These are phyloP conservation scores for Pongo abelii DNA, from an alignment of 2,113 vertebrate genomes.

Conservation along the genomic window DNA sequence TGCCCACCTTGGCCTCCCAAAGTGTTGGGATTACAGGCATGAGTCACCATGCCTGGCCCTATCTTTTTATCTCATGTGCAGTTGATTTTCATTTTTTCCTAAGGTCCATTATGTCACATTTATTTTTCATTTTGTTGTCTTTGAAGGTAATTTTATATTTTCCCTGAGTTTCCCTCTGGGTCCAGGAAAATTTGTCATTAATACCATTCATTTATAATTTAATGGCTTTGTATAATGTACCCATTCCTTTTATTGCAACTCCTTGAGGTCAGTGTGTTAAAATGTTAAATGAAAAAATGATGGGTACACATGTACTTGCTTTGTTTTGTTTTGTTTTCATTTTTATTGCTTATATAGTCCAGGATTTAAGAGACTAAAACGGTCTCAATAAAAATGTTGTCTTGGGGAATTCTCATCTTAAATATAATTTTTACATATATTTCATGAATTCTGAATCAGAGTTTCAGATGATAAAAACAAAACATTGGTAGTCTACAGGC, in stretches of 20 bases:
- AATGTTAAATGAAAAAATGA: neutral
- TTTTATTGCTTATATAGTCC: neutral
- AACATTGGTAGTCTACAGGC: neutral
- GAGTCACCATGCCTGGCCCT: too few species aligned
- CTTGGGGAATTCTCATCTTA: neutral
- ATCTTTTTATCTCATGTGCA: neutral
- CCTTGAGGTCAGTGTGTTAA: neutral
- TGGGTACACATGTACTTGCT: neutral
- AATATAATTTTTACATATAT: neutral
- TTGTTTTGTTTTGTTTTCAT: neutral
- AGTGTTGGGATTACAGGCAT: too few species aligned
- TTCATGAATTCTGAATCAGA: neutral
- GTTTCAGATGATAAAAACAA: neutral
- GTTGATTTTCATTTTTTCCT: neutral
- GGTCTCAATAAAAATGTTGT: neutral
- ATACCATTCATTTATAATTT: conserved; percentile 14
- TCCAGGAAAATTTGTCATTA: conserved; percentile 25
- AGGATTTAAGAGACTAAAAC: neutral
- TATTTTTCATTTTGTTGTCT: conserved; percentile 21
- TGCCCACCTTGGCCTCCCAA: too few species aligned
- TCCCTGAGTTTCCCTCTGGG: neutral
- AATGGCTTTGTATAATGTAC: neutral
- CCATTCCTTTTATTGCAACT: neutral
- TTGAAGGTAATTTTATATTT: conserved; percentile 33
- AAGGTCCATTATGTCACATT: neutral